Evolutionary conservation across 2,797 vertebrate genomes (phyloP), one percentile per base, ranked within the genome.

Genomic region (Arnoldichthys spilopterus): DNA sequence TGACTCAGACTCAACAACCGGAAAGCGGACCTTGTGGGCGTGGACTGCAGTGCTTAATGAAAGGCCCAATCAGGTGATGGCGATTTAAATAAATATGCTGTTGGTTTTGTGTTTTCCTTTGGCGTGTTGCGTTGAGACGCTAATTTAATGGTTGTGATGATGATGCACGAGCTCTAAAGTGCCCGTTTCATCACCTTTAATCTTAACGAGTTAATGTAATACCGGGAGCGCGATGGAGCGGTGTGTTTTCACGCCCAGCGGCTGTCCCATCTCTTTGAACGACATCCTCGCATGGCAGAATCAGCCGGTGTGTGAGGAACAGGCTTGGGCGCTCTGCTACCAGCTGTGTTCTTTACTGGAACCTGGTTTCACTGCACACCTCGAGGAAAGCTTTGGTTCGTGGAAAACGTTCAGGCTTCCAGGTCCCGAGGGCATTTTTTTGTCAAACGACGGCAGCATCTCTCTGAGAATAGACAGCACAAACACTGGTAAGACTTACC

Each of bases 241-340:
- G 49, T 37, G 7, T 7, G 75, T 66, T 34, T 79, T 37, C 58
- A 16, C 62, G 2, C 43, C 49, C 15, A 13, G 43, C 1, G 0
- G 5, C n/a, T 79, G 53, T 43, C 83, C 87, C 20, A 73, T 91
- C 5, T 91, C 90, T 40, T 45, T 94, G 53, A 86, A 85, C 0
- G 89, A 91, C 9, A 62, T 94, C 30, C 81, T 94, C 70, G 82
- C 74, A 58, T 74, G 87, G 30, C 92, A 90, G 74, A 87, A 89
- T 0, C 86, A 88, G 34, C 88, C 93, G 1, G 56, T 94, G 81
- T 92, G 87, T 0, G 93, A 94, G 76, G 93, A 94, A 78, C 90
- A 94, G 86, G 93, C 93, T 18, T 94, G 92, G 93, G 93, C 93
- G 58, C 45, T 94, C 18, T 94, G 93, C 54, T 92, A 90, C 78